Base-by-base conservation (phyloP, 92 coral and sea anemone genomes). In the Scolanthus callimorphus region DNA sequence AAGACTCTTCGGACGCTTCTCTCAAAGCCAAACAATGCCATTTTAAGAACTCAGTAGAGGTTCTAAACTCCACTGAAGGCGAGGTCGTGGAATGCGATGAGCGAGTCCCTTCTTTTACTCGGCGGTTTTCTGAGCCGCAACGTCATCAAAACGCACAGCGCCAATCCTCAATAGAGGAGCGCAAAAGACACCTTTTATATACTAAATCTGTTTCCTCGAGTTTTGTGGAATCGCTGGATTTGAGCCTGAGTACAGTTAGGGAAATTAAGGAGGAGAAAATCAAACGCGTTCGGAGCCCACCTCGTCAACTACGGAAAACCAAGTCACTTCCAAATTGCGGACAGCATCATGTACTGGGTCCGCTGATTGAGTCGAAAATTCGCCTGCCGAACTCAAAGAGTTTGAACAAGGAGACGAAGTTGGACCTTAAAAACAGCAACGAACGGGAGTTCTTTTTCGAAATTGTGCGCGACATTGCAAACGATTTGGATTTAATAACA, bases 401-500 rank as follows among this genome's bases (percentile, higher is more conserved):
- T 59, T 49, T 94, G 49, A 90, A 94, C 68, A 88, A 86, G 65
- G 99, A 83, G 56, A 75, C 88, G 57, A 94, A 94, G 67, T 73
- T 94, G 21, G 96, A 84, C 51, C 68, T 94, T 39, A 94, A 94
- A 62, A 90, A 86, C 76, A 94, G 82, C 58, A 89, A 94, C 55
- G 99, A 94, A 65, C 70, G 78, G 41, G 94, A 94, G 59, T 94
- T 94, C 68, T 94, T 94, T 85, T 94, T 89, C 74, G 99, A 94
- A 74, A 94, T 94, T 37, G 96, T 94, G 25, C 84, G 89, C 75
- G 99, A 94, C 63, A 94, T 94, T 44, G 99, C 99, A 39, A 94
- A 94, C 68, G 96, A 94, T 75, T 63, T 94, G 59, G 91, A 94
- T 65, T 67, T 94, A 23, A 85, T 81, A 57, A 89, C 99, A 17